Percentiles rank a stretch among this genome's conserved stretches.
Conservation (phyloP, 64 coral and sea anemone genomes). For the Acropora yongei region DNA sequence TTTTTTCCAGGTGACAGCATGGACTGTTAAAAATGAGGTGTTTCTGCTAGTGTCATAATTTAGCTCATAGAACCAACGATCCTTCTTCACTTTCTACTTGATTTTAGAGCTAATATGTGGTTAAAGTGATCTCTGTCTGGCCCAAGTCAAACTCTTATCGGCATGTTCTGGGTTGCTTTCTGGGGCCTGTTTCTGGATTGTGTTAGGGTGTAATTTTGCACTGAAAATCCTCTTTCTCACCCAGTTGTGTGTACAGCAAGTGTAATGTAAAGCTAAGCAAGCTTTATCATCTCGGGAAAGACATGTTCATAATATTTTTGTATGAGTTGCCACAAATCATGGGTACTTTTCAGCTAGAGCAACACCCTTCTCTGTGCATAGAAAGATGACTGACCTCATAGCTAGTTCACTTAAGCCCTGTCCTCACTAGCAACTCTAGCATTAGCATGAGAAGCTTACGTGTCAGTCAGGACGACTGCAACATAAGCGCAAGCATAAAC, state of each 20-base stretch:
- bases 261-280: conserved; percentile 18
- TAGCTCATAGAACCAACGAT: conserved; percentile 60
- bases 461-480: too few relatives aligned
- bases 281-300: background rate
- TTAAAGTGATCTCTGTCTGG: conserved; percentile 62
- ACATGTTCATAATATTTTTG: too few relatives aligned
- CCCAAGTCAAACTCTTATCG: conserved; percentile 56
- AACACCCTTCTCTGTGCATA: too few relatives aligned
- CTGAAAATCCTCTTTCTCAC: conserved; percentile 62
- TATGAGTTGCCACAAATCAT: too few relatives aligned
- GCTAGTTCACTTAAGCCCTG: too few relatives aligned
- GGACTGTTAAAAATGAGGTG: background rate
- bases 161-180: conserved; percentile 47
- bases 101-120: background rate
- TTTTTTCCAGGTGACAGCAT: background rate
- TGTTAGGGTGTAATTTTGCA: conserved; percentile 63
- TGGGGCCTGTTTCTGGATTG: conserved; percentile 47
- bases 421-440: too few relatives aligned
- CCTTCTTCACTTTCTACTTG: conserved; percentile 63
- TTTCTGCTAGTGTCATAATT: conserved; percentile 1
- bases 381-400: too few relatives aligned
- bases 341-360: too few relatives aligned
- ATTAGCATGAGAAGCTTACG: too few relatives aligned
- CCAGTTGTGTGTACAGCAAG: conserved; percentile 59
- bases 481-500: too few relatives aligned